These are phyloP conservation scores for Temnothorax unifasciatus DNA, from an alignment of 2,888 invertebrate species.

Conservation along the genomic window DNA sequence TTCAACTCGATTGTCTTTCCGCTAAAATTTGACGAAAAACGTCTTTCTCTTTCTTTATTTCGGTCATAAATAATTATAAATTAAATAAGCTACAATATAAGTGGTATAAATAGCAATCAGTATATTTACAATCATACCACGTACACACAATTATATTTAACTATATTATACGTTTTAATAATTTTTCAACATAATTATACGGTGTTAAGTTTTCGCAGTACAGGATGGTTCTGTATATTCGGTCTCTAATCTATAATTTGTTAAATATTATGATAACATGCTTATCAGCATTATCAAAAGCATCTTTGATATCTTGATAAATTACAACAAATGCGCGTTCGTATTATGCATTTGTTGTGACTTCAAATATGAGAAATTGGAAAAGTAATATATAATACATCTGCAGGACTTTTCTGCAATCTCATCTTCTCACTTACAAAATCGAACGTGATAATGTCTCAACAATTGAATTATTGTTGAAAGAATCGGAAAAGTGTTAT, in stretches of 20 bases:
- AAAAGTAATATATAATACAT: constrained; percentile 10
- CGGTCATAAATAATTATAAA: constrained; percentile 25
- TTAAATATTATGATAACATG: background rate
- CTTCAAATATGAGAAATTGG: background rate
- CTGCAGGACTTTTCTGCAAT: background rate
- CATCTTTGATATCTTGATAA: background rate
- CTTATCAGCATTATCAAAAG: background rate
- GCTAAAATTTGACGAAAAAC: background rate
- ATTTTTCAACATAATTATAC: background rate
- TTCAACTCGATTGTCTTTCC: background rate
- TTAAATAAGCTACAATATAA: constrained; percentile 11
- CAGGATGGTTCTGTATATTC: background rate
- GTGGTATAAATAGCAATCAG: constrained; percentile 47
- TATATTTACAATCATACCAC: constrained; percentile 58
- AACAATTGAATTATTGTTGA: background rate
- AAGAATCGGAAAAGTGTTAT: background rate
- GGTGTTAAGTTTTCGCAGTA: background rate
- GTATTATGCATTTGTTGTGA: background rate
- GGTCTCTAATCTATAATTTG: background rate
- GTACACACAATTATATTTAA: constrained; percentile 34
- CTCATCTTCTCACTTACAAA: background rate
- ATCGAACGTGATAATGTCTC: background rate
- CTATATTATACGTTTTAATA: constrained; percentile 6
- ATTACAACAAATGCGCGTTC: background rate
- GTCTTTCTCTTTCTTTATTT: background rate